Percentiles rank a stretch among this genome's conserved stretches.
Evolutionary conservation across 2,797 vertebrate species (phyloP).

Genomic region (Tachyglossus aculeatus): DNA sequence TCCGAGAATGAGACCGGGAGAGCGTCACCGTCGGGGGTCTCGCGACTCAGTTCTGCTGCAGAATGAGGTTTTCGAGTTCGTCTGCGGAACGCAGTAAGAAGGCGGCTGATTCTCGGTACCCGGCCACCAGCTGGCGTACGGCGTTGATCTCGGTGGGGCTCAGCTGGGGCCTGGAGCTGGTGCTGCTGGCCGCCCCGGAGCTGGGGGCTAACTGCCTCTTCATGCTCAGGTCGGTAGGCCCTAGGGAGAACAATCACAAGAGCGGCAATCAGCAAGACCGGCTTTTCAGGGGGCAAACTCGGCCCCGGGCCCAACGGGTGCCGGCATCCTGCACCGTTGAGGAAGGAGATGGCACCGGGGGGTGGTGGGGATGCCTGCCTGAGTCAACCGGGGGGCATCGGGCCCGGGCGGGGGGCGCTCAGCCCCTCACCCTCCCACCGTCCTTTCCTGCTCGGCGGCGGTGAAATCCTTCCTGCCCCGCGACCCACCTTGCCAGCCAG

Average conservation of each 20-base stretch:
- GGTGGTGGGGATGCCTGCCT: too few relatives aligned
- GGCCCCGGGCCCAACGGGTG: too few relatives aligned
- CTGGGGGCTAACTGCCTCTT: constrained; percentile 82
- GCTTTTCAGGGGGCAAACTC: too few relatives aligned
- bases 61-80: constrained; percentile 87
- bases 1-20: constrained; percentile 71
- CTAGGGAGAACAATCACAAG: constrained; percentile 59
- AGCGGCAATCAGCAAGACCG: neutral
- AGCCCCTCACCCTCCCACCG: too few relatives aligned
- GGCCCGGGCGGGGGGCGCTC: too few relatives aligned
- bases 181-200: constrained; percentile 78
- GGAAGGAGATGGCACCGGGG: too few relatives aligned
- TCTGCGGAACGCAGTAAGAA: constrained; percentile 85
- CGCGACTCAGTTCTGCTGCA: constrained; percentile 86
- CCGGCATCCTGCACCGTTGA: too few relatives aligned
- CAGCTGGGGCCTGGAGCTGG: constrained; percentile 81
- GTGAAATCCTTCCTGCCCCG: too few relatives aligned
- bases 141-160: constrained; percentile 84
- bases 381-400: too few relatives aligned
- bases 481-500: too few relatives aligned
- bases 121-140: constrained; percentile 83
- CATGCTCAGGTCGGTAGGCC: constrained; percentile 87
- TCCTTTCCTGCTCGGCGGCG: too few relatives aligned
- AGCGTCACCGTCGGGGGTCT: constrained; percentile 58
- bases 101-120: constrained; percentile 84